Conservation (phyloP, 2,113 vertebrate species). For the Mormyrus lacerda region DNA sequence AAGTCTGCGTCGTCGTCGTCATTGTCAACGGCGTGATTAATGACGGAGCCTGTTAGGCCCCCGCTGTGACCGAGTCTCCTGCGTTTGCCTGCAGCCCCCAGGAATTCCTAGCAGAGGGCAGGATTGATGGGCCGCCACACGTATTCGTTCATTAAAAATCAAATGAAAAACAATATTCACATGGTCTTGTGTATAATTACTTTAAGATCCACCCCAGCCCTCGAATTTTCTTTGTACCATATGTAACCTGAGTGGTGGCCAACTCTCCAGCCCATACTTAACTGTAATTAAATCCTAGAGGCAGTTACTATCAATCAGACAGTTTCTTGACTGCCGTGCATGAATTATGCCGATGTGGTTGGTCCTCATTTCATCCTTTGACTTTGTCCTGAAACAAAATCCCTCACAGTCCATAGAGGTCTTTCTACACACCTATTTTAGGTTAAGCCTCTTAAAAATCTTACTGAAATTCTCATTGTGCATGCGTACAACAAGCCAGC, state of each 20-base stretch:
- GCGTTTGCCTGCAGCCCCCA: constrained; percentile 5
- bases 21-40: constrained; percentile 44
- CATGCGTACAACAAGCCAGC: not conserved
- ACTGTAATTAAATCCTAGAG: constrained; percentile 23
- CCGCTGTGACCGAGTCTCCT: constrained; percentile 29
- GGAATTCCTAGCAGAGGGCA: constrained; percentile 11
- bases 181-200: constrained; percentile 22
- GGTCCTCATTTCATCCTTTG: constrained; percentile 4
- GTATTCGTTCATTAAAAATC: constrained; percentile 29
- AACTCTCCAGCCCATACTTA: constrained; percentile 5
- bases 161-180: constrained; percentile 20
- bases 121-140: constrained; percentile 15
- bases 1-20: constrained; percentile 37
- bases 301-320: constrained; percentile 20
- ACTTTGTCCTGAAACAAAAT: constrained; percentile 6
- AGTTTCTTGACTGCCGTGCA: not conserved
- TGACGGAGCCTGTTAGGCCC: constrained; percentile 32
- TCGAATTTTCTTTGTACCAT: not conserved
- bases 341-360: not conserved
- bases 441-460: not conserved
- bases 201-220: not conserved
- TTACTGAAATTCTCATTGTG: not conserved
- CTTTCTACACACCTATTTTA: not conserved
- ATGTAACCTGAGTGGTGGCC: constrained; percentile 7
- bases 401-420: not conserved